Evolutionary conservation across 1,140 invertebrate genomes (phyloP).

Genomic region (Cyclina sinensis): DNA sequence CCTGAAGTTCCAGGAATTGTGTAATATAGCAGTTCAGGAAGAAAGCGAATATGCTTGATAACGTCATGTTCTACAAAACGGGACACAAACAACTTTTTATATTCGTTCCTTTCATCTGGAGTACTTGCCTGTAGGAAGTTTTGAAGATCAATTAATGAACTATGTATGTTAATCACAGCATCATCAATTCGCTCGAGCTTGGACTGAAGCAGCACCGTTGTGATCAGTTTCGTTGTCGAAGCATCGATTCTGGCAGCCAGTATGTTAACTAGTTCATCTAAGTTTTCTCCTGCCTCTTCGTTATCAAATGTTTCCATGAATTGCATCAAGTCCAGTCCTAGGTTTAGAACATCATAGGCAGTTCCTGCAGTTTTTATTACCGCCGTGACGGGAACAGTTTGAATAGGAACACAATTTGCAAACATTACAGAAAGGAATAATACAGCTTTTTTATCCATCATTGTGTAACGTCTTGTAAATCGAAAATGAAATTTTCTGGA

Average conservation of each 20-base stretch:
- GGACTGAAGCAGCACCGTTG: neutral
- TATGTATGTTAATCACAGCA: neutral
- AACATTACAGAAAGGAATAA: too few species aligned
- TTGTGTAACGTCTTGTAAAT: too few species aligned
- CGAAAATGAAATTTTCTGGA: too few species aligned
- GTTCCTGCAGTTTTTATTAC: too few species aligned
- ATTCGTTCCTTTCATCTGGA: neutral
- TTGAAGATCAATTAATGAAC: neutral
- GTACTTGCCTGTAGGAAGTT: neutral
- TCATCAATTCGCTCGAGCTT: neutral
- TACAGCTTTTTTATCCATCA: too few species aligned
- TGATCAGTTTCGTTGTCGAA: neutral
- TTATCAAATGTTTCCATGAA: neutral
- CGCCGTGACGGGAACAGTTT: too few species aligned
- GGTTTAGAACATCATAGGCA: too few species aligned
- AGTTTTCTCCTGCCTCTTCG: neutral
- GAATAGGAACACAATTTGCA: too few species aligned
- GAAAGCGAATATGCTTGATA: neutral
- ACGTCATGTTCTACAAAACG: neutral
- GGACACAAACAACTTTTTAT: neutral
- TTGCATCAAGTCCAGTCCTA: too few species aligned
- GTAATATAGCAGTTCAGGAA: neutral
- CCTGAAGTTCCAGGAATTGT: neutral
- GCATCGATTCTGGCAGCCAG: neutral
- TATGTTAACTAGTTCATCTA: neutral